Evolutionary conservation across 2,888 invertebrate genomes (phyloP).

Genomic region (Philhelius pedissequus): DNA sequence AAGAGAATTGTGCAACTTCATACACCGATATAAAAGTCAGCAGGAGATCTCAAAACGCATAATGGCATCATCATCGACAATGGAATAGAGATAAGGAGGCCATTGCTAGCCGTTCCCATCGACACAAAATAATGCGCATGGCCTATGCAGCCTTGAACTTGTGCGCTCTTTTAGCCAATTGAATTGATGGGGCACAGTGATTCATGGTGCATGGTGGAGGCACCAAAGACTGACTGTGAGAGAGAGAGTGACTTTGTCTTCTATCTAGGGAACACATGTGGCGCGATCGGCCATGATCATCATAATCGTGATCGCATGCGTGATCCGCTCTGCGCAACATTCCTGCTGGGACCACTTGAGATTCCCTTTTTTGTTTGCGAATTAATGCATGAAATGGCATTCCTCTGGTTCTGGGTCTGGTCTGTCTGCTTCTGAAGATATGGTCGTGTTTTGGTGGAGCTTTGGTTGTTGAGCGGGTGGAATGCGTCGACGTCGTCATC

Average conservation of each 20-base stretch:
- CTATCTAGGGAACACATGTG: conserved; percentile 60
- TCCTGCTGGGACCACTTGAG: conserved; percentile 49
- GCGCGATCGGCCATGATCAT: conserved; percentile 57
- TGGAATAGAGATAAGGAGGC: neutral
- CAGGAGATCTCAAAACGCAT: conserved; percentile 55
- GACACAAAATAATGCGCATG: conserved; percentile 1
- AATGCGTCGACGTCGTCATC: conserved; percentile 21
- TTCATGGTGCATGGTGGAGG: neutral
- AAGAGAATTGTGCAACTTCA: conserved; percentile 33
- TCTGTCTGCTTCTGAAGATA: neutral
- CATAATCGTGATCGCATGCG: conserved; percentile 65
- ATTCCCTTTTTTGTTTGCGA: conserved; percentile 36
- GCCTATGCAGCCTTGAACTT: conserved; percentile 62
- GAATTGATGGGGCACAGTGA: conserved; percentile 21
- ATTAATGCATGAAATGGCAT: conserved; percentile 58
- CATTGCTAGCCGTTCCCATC: neutral
- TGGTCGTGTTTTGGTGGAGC: neutral
- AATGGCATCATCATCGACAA: conserved; percentile 41
- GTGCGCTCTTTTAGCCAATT: conserved; percentile 45
- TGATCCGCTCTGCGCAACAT: conserved; percentile 44
- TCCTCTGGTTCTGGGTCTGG: too few species aligned
- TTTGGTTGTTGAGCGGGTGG: conserved; percentile 49
- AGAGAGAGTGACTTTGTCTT: neutral
- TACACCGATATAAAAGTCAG: conserved; percentile 37
- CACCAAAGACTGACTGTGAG: neutral